A percentile compares a stretch with the other conserved stretches of the same genome.
These are phyloP conservation scores for Trachurus trachurus DNA, from an alignment of 2,797 vertebrate species.

Conservation along the genomic window DNA sequence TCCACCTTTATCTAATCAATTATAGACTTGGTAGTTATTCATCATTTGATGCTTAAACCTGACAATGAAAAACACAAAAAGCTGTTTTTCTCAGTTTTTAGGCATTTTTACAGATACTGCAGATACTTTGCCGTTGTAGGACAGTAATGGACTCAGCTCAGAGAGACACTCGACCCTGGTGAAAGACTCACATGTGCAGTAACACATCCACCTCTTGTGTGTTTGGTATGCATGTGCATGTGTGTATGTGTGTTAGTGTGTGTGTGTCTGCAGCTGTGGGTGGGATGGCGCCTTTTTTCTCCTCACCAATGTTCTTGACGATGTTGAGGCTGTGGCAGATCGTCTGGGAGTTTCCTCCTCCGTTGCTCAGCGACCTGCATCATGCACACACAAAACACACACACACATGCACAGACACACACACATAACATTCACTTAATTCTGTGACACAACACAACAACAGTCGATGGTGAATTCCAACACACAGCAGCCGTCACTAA, in stretches of 20 bases:
- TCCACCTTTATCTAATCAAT: no score
- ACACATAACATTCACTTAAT: neutral
- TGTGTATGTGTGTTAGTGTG: neutral
- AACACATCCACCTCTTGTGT: neutral
- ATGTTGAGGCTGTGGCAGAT: slow-evolving; percentile 79
- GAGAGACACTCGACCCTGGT: slow-evolving; percentile 14
- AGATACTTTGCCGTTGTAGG: no score
- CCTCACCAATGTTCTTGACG: slow-evolving; percentile 84
- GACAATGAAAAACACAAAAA: no score
- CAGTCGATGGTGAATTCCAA: slow-evolving; percentile 5
- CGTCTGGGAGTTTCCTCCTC: slow-evolving; percentile 62
- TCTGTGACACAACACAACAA: neutral
- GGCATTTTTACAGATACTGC: no score
- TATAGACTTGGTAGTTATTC: no score
- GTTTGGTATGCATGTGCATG: neutral
- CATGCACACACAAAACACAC: slow-evolving; percentile 1
- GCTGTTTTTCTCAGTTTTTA: no score
- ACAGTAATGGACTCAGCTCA: no score
- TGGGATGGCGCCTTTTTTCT: slow-evolving; percentile 12
- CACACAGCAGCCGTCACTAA: neutral
- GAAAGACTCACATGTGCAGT: neutral
- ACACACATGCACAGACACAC: neutral
- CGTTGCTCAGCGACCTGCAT: slow-evolving; percentile 76
- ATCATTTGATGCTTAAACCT: no score
- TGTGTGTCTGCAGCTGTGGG: slow-evolving; percentile 1